Base-by-base conservation (phyloP, 2,797 vertebrate species). In the Myripristis jacobus region DNA sequence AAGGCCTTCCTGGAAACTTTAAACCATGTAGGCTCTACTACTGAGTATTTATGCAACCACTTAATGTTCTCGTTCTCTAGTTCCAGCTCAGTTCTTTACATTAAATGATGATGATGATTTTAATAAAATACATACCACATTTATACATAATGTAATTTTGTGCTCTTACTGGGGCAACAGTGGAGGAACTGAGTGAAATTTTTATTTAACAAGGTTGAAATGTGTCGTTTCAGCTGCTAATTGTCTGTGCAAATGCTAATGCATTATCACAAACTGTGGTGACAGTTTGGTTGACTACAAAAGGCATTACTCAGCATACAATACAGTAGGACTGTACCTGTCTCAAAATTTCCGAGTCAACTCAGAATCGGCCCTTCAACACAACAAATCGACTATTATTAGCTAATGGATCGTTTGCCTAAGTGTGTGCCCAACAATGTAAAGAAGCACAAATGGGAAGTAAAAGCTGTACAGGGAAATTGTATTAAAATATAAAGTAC, bases 191-290 rank as follows among this genome's bases (percentile, higher is more conserved):
- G 18, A 12, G 25, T 31, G 0, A 67, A 34, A n/a, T 31, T 64
- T 51, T 47, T 16, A 9, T 29, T 65, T 11, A 18, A 38, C 57
- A 10, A 48, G 24, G 60, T 47, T 61, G 25, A 36, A 70, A 70
- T 38, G 24, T 34, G 56, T 3, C 15, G n/a, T 22, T 41, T 41
- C 3, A 41, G 2, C 11, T 24, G 9, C 5, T 53, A 24, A 58
- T 52, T n/a, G 50, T 65, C 27, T 43, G 18, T 31, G 50, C 38
- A 60, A 50, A 75, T 10, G 0, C 51, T 21, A 11, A 12, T 10
- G 2, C 9, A 38, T 12, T 19, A 1, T 9, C 38, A 29, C 25
- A 24, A 27, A 15, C 25, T 2, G 29, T 16, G 22, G 24, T 7
- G 19, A 56, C 18, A 27, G n/a, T n/a, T n/a, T n/a, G n/a, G 38